Evolutionary conservation across 1,140 invertebrate species (phyloP).

Genomic region (Andricus grossulariae): DNA sequence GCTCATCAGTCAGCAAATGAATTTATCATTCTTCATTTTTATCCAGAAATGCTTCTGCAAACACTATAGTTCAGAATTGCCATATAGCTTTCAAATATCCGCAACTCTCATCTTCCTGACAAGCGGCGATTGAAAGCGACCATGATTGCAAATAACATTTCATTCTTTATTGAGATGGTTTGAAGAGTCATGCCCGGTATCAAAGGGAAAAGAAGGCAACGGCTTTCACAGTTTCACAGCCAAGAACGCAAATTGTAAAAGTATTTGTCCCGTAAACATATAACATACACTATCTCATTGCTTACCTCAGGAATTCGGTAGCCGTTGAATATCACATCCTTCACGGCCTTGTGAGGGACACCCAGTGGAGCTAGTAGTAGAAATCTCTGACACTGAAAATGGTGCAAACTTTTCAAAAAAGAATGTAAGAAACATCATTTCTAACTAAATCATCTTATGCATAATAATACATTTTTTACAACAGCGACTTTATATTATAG

Average conservation of each 20-base stretch:
- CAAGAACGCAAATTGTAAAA: not conserved
- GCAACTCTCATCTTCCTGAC: not conserved
- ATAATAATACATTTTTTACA: no score
- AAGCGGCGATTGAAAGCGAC: slow-evolving; percentile 22
- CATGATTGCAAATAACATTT: slow-evolving; percentile 4
- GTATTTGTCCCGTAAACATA: not conserved
- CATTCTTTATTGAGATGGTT: slow-evolving; percentile 20
- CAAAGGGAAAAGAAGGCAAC: not conserved
- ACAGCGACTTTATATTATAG: no score
- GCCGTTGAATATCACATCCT: slow-evolving; percentile 77
- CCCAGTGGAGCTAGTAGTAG: slow-evolving; percentile 79
- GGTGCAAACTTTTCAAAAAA: no score
- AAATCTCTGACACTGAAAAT: slow-evolving; percentile 79
- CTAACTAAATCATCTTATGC: no score
- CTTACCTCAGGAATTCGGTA: slow-evolving; percentile 82
- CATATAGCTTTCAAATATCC: slow-evolving; percentile 19
- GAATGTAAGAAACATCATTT: no score
- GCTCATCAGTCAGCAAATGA: no score
- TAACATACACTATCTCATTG: slow-evolving; percentile 10
- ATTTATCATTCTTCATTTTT: no score
- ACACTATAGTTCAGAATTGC: not conserved
- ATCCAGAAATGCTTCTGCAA: no score
- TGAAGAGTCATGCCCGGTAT: slow-evolving; percentile 3
- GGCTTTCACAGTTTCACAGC: slow-evolving; percentile 5
- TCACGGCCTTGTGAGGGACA: slow-evolving; percentile 78